Evolutionary conservation across 1,140 invertebrate species (phyloP), one percentile per base, ranked within the genome.

Genomic region (Sitodiplosis mosellana): DNA sequence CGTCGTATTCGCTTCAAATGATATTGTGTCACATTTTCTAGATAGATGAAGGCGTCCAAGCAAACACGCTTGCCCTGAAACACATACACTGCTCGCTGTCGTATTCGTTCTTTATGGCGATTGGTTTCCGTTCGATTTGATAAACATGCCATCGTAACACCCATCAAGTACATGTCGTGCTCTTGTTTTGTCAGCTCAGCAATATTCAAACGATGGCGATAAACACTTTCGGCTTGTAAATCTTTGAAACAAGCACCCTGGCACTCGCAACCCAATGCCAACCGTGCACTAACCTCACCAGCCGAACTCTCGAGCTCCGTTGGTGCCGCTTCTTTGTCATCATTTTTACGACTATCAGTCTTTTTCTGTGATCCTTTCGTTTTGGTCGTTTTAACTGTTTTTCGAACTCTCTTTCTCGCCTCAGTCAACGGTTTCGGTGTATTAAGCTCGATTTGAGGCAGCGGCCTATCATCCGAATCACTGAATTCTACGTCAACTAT

Each of bases 21-120:
- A 64, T 84, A 84, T 60, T 81, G 78, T 4, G 80, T 84, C 50
- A 81, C 81, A 64, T 86, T 84, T 57, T 84, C 81, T 36, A 86
- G 63, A 61, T 83, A 86, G 22, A 84, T 64, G 57, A 84, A 84
- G 21, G 82, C 81, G 57, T 83, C 80, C 33, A 86, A 59, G 56
- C 81, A 86, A 15, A 86, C 80, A 55, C 80, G 70, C 48, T 79
- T 70, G 2, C 81, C 81, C 57, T 83, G 77, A 62, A 77, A 83
- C 14, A 82, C 78, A 58, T 85, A 84, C 44, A 79, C 78, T 0
- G 81, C 76, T 48, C 80, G 65, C 37, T 83, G 62, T 59, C 82
- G 69, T 61, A 78, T 73, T 45, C 81, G 65, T 52, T 83, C 79
- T 54, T 80, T 82, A 49, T 80, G 77, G 12, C 79, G 68, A 1